Evolutionary conservation across 1,140 invertebrate species (phyloP).

Genomic region (Drosophila ficusphila): DNA sequence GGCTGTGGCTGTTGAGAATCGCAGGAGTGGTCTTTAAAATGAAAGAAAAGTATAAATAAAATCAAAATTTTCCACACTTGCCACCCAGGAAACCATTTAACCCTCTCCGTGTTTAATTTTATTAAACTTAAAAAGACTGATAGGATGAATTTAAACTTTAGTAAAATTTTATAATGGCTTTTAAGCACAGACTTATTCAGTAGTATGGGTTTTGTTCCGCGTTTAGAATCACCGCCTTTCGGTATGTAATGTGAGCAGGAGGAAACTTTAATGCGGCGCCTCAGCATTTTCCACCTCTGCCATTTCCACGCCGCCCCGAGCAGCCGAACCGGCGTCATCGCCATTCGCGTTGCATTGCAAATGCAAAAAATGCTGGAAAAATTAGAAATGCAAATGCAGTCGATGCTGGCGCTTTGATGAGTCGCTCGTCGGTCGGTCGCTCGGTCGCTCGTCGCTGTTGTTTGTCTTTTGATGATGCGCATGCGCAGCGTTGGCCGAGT

Average conservation of each 20-base stretch:
- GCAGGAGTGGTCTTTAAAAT: background rate
- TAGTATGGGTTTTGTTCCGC: background rate
- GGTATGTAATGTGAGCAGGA: slow-evolving; percentile 13
- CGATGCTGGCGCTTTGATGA: slow-evolving; percentile 53
- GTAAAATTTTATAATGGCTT: background rate
- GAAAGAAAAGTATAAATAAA: background rate
- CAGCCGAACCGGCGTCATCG: slow-evolving; percentile 38
- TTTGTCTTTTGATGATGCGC: slow-evolving; percentile 77
- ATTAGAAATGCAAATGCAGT: slow-evolving; percentile 79
- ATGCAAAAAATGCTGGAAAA: slow-evolving; percentile 53
- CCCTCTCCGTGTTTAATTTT: too few species aligned
- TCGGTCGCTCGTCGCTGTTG: slow-evolving; percentile 8
- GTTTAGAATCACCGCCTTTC: background rate
- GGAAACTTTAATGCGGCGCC: slow-evolving; percentile 43
- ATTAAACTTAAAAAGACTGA: too few species aligned
- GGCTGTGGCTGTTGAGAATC: slow-evolving; percentile 1
- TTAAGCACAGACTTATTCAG: background rate
- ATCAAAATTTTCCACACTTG: background rate
- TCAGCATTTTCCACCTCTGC: slow-evolving; percentile 27
- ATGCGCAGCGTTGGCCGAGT: slow-evolving; percentile 61
- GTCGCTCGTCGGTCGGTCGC: slow-evolving; percentile 15
- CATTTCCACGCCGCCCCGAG: slow-evolving; percentile 63
- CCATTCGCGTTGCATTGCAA: slow-evolving; percentile 53
- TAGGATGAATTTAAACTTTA: background rate
- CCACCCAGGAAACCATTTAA: background rate